Percentiles rank a stretch among this genome's conserved stretches.
Conservation (phyloP, 2,888 invertebrate genomes). For the Drosophila parthenogenetica region DNA sequence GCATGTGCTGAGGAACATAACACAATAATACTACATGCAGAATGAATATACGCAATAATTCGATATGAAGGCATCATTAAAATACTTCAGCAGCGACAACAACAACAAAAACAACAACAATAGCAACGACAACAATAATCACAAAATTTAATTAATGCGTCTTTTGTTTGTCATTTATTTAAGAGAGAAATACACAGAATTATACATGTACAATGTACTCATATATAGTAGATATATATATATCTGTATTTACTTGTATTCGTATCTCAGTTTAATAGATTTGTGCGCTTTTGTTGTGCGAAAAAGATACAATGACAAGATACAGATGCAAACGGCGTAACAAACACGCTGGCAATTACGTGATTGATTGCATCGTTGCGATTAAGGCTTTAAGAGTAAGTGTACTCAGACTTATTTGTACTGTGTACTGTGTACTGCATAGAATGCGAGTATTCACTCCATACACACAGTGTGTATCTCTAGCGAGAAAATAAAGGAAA, state of each 20-base stretch:
- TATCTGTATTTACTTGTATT: constrained; percentile 32
- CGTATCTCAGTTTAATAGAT: constrained; percentile 61
- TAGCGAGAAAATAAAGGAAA: constrained; percentile 60
- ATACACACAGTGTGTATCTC: constrained; percentile 10
- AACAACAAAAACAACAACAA: neutral
- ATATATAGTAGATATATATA: neutral
- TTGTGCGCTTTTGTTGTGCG: constrained; percentile 58
- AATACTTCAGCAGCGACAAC: constrained; percentile 22
- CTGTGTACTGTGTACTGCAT: neutral
- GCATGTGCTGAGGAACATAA: neutral
- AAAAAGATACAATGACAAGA: constrained; percentile 66
- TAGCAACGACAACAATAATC: constrained; percentile 17
- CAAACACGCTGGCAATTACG: constrained; percentile 75
- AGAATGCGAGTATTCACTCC: constrained; percentile 12
- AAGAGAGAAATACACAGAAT: neutral
- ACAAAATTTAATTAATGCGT: constrained; percentile 60
- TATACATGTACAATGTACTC: constrained; percentile 15
- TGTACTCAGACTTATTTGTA: constrained; percentile 22
- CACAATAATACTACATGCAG: neutral
- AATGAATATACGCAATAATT: constrained; percentile 21
- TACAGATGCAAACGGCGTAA: constrained; percentile 69
- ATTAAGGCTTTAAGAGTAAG: constrained; percentile 60
- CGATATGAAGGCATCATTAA: constrained; percentile 36
- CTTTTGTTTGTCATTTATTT: constrained; percentile 60
- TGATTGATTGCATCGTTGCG: constrained; percentile 74